Base-by-base conservation (phyloP, 2,797 vertebrate species). In the Schizopygopsis malacanthus region DNA sequence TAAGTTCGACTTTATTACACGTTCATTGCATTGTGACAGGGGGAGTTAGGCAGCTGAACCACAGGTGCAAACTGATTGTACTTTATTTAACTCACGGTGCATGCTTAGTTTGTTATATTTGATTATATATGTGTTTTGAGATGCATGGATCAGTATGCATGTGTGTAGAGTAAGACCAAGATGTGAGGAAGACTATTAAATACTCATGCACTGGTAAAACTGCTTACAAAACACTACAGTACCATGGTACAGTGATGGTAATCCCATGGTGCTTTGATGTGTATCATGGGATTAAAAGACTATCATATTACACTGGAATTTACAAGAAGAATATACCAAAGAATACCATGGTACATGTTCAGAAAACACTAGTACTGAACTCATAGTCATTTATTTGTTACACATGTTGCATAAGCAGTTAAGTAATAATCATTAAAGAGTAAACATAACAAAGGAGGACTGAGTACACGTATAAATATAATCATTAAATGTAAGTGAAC, bases 31-130 rank as follows among this genome's bases (percentile, higher is more conserved):
- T 78, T 70, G 83, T 56, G 75, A 84, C 37, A 41, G 33, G 6
- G 61, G 0, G 41, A 22, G 47, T 65, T 8, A 20, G 20, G 70
- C 56, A n/a, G 37, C 43, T 76, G 56, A 63, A 56, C 25, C 61
- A 39, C 83, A 84, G 83, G 83, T 84, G 73, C 82, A 77, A 77
- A 83, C 71, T 65, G 43, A 76, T 76, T 37, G 45, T 22, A 16
- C 63, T 67, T 37, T 4, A 63, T 72, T 41, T n/a, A 12, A 43
- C n/a, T 15, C 52, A 22, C 18, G 16, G 54, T 43, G 69, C 70
- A 75, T n/a, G 52, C 16, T 54, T 28, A 22, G 4, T 56, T 10
- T 18, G 33, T 2, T 50, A 2, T 18, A 2, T 37, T 39, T 83
- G 18, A 16, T 65, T 12, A 61, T 12, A 25, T 5, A 25, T 37